A percentile compares a stretch with the other conserved stretches of the same genome.
Evolutionary conservation across 2,888 invertebrate species (phyloP).

Genomic region (Zeuzera pyrina): DNA sequence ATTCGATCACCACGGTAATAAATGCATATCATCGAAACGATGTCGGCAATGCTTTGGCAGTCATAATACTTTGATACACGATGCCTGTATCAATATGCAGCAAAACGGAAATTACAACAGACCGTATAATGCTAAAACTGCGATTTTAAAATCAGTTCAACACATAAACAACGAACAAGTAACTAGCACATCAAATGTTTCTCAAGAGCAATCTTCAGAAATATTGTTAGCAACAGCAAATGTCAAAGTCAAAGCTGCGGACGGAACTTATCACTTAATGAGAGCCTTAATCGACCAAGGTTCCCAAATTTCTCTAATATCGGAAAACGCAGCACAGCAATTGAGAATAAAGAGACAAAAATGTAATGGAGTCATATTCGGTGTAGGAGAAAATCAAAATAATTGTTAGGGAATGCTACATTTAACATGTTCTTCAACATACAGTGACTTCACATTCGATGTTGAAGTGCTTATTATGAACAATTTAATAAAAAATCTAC

Average conservation of each 20-base stretch:
- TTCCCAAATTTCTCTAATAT: constrained; percentile 13
- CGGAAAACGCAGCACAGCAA: constrained; percentile 13
- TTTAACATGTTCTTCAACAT: constrained; percentile 6
- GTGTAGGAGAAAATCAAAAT: constrained; percentile 10
- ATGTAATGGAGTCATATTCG: constrained; percentile 11
- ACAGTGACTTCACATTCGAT: constrained; percentile 6
- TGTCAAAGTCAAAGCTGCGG: constrained; percentile 8
- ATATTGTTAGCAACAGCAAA: constrained; percentile 11
- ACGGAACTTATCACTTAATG: constrained; percentile 8
- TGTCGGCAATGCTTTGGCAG: no score
- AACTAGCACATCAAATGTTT: no score
- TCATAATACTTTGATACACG: no score
- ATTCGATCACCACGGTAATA: constrained; percentile 9
- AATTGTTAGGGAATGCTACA: constrained; percentile 11
- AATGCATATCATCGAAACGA: not conserved
- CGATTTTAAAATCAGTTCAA: not conserved
- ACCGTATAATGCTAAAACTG: no score
- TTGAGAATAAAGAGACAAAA: constrained; percentile 7
- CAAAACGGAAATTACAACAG: no score
- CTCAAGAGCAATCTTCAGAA: no score
- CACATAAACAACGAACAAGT: not conserved
- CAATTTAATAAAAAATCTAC: no score
- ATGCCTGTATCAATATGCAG: not conserved
- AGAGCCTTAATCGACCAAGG: constrained; percentile 15
- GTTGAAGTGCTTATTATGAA: constrained; percentile 12